Percentiles rank a stretch among this genome's conserved stretches.
Conservation (phyloP, 2,888 invertebrate genomes). For the Phania funesta region DNA sequence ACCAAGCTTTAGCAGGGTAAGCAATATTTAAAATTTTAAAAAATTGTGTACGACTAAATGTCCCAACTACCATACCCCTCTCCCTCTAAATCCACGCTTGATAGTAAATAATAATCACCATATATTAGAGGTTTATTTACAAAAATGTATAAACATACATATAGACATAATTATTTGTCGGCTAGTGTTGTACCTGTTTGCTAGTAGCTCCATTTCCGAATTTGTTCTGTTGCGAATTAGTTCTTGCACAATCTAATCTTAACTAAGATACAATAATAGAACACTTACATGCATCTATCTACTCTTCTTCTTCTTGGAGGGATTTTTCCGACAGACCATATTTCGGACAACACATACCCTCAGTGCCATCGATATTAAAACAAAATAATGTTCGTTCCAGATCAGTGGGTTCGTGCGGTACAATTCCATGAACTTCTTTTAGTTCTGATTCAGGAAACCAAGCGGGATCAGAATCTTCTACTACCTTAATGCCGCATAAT, state of each 20-base stretch:
- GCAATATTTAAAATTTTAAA: background rate
- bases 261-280: slow-evolving; percentile 46
- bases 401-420: slow-evolving; percentile 89
- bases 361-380: slow-evolving; percentile 90
- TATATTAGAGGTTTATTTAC: slow-evolving; percentile 40
- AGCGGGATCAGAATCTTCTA: slow-evolving; percentile 93
- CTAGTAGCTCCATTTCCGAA: background rate
- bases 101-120: slow-evolving; percentile 51
- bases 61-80: too few species aligned
- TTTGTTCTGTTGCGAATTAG: slow-evolving; percentile 26
- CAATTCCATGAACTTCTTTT: slow-evolving; percentile 93
- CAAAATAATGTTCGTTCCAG: slow-evolving; percentile 91
- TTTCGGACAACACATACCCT: slow-evolving; percentile 90
- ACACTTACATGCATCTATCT: slow-evolving; percentile 66
- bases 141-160: background rate
- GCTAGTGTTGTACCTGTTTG: slow-evolving; percentile 6
- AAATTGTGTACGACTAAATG: too few species aligned
- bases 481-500: slow-evolving; percentile 88
- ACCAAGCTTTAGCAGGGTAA: slow-evolving; percentile 2
- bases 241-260: slow-evolving; percentile 48
- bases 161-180: background rate
- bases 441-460: slow-evolving; percentile 95
- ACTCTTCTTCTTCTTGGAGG: slow-evolving; percentile 77
- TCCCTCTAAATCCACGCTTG: too few species aligned
- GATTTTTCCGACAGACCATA: slow-evolving; percentile 79